Evolutionary conservation across 1,140 invertebrate genomes (phyloP), one percentile per base, ranked within the genome.

Genomic region (Leptinotarsa lineolata): DNA sequence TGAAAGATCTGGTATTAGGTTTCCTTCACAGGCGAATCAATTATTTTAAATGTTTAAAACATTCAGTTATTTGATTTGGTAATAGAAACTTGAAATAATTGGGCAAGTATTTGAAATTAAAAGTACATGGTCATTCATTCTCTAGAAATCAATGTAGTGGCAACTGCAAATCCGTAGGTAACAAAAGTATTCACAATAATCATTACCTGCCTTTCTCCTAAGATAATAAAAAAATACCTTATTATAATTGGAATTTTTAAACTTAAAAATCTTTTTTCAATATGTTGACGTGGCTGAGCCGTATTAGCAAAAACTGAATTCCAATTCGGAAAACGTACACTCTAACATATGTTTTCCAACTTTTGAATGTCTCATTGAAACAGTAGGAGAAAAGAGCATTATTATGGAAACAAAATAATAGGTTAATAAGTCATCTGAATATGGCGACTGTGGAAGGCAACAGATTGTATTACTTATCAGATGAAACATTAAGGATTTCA

Each of bases 341-440:
- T 45, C 18, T 22, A 13, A 54, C 48, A 54, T 54, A 54, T 20
- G 18, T 60, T 48, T 71, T 24, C 2, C 20, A 60, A 54, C 20
- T 70, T 66, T 3, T 21, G 59, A 22, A 15, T 65, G 24, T 30
- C 22, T 54, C 13, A 18, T 20, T n/a, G 5, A 66, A 73, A 64
- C 70, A 66, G 69, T 39, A 63, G 15, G 44, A 39, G 72, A 65
- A 45, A 75, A 65, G 69, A 71, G 61, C 65, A 45, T 68, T 68
- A 69, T 73, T 75, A 66, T 76, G 30, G 68, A 79, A 76, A 77
- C 75, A 76, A 77, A 80, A 74, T 82, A 84, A 80, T 83, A 82
- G 81, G 82, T 83, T 84, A 84, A 83, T 81, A 82, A 83, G 81
- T 82, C 79, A 83, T 80, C 78, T 78, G 80, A 83, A 84, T 80